phyloP scores from a whole-genome alignment of 2,888 invertebrate genomes.

The Synergus gifuensis region DNA sequence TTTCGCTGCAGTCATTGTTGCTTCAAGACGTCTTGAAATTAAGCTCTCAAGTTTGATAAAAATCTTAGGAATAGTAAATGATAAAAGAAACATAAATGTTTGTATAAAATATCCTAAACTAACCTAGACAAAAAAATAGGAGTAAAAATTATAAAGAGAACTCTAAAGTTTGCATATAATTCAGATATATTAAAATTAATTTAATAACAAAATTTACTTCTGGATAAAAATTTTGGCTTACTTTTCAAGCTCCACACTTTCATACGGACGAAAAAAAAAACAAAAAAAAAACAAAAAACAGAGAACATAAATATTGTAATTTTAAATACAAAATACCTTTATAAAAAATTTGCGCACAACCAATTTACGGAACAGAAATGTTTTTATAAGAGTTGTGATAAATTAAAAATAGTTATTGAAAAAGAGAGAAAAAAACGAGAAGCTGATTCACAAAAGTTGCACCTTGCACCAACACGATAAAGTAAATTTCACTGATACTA shows the following conservation, averaged over 20 bases:
- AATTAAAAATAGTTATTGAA: not conserved
- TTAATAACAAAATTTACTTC: not conserved
- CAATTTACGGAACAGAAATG: not conserved
- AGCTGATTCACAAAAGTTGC: constrained; percentile 13
- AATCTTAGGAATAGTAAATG: no score
- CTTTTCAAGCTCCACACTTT: not conserved
- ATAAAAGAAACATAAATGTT: no score
- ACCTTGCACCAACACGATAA: constrained; percentile 25
- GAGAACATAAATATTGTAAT: no score
- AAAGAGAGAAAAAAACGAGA: not conserved
- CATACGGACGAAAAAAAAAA: not conserved
- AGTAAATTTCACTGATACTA: constrained; percentile 5
- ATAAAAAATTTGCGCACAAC: not conserved
- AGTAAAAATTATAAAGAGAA: no score
- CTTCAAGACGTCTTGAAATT: no score
- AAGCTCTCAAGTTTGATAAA: no score
- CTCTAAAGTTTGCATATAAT: not conserved
- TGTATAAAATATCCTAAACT: no score
- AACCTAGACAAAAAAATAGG: no score
- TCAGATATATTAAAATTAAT: no score
- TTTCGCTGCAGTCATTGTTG: no score
- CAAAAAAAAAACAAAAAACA: not conserved
- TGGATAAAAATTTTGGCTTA: not conserved
- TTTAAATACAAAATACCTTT: not conserved
- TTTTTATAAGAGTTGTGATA: not conserved